Base-by-base conservation (phyloP, 92 coral and sea anemone genomes). In the Diadumene lineata region DNA sequence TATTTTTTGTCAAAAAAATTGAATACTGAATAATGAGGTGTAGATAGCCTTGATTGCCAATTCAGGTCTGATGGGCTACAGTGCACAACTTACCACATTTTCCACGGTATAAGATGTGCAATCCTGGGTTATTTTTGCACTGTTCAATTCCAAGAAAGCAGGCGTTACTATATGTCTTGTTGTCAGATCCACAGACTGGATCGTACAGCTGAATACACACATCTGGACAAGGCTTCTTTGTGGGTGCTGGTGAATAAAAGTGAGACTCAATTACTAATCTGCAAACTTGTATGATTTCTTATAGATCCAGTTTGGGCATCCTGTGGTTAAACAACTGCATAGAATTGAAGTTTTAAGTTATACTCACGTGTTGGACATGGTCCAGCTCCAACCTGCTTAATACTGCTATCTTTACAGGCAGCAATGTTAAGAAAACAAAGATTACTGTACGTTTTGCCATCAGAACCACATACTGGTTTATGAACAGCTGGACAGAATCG, bases 381-480 rank as follows among this genome's bases (percentile, higher is more conserved):
- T 18, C 92, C 92, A 0, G 61, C 50, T 23, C 68, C 67, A 11
- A 88, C 86, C 10, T 61, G 58, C 22, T 89, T 82, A 22, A 38
- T 31, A n/a, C 23, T 56, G 31, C 57, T 72, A 16, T 44, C 19
- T 53, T 70, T 68, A 55, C 97, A 92, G n/a, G 89, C 85, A 53
- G 83, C 92, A 7, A 82, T 81, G 48, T 86, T 84, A 75, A 92
- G 66, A 22, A 24, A 27, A 50, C 97, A 92, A 56, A 28, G 44
- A 70, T 89, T 89, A 19, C 85, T 31, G 79, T 92, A 88, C 0
- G 92, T 92, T 68, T 71, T 73, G 34, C 89, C 89, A 32, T 84
- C 84, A 13, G 89, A 84, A 0, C 89, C 89, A 33, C 89, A 84
- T 0, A 84, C 89, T 1, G 89, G 84, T 1, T 66, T 50, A 46